Evolutionary conservation across 1,140 invertebrate species (phyloP).

Genomic region (Matsumurasca onukii): DNA sequence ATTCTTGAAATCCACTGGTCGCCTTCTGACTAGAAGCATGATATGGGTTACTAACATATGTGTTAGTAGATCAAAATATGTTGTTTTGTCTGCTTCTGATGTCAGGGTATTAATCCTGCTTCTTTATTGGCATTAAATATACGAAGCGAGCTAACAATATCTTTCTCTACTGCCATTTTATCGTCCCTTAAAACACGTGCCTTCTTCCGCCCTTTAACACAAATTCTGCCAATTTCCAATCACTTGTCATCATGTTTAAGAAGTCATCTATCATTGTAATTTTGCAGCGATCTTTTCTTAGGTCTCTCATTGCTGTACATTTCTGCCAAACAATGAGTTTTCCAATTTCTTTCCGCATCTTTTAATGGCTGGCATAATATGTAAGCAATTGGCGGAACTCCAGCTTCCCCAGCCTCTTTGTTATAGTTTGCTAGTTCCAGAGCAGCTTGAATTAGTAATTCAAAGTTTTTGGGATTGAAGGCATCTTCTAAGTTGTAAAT

Average conservation of each 20-base stretch:
- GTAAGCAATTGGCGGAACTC: background rate
- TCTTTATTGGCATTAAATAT: background rate
- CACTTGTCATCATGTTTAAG: background rate
- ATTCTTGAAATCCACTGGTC: conserved; percentile 1
- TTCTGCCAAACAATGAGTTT: background rate
- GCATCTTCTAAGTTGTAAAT: background rate
- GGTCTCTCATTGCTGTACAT: background rate
- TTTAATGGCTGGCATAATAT: background rate
- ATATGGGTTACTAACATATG: background rate
- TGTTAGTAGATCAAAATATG: background rate
- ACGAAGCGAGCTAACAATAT: background rate
- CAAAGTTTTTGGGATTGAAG: background rate
- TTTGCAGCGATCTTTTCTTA: background rate
- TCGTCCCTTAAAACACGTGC: background rate
- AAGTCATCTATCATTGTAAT: background rate
- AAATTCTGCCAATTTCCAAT: background rate
- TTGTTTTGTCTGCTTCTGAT: background rate
- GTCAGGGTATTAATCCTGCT: too few species aligned
- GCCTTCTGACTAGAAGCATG: background rate
- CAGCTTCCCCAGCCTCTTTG: background rate
- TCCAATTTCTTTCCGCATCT: background rate
- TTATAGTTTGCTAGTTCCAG: background rate
- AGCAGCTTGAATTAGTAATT: background rate
- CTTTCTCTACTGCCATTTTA: background rate
- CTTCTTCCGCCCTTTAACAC: background rate